These are phyloP conservation scores for Reticulitermes lucifugus DNA, from an alignment of 2,888 invertebrate genomes.

Conservation along the genomic window DNA sequence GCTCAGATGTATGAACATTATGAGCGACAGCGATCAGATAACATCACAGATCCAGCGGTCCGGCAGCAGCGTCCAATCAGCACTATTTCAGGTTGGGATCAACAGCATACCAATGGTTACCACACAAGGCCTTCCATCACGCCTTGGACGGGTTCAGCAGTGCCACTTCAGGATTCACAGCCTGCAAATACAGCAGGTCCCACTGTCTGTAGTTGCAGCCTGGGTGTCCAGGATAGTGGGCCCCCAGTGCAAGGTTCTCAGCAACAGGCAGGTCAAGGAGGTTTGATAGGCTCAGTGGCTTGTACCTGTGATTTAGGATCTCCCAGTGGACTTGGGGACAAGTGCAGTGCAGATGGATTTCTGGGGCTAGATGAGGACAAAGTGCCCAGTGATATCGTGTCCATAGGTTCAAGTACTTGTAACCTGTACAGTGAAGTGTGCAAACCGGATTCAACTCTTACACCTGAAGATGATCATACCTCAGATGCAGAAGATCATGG, in stretches of 20 bases:
- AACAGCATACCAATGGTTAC: slow-evolving; percentile 63
- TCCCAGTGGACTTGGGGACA: slow-evolving; percentile 37
- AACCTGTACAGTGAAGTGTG: slow-evolving; percentile 51
- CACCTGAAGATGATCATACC: slow-evolving; percentile 60
- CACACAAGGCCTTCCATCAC: slow-evolving; percentile 56
- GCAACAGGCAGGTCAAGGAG: slow-evolving; percentile 12
- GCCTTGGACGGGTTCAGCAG: slow-evolving; percentile 39
- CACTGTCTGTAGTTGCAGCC: slow-evolving; percentile 52
- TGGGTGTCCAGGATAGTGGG: slow-evolving; percentile 36
- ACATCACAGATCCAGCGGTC: slow-evolving; percentile 94
- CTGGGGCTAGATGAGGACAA: slow-evolving; percentile 47
- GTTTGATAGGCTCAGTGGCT: slow-evolving; percentile 25
- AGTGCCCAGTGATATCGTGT: slow-evolving; percentile 43
- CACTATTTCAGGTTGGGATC: slow-evolving; percentile 96
- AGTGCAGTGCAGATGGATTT: slow-evolving; percentile 41
- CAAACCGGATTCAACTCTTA: slow-evolving; percentile 46
- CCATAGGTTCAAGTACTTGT: slow-evolving; percentile 51
- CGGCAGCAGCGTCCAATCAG: slow-evolving; percentile 93
- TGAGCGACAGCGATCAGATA: slow-evolving; percentile 92
- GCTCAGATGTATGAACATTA: slow-evolving; percentile 98
- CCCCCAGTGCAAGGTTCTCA: slow-evolving; percentile 14
- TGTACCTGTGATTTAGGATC: slow-evolving; percentile 43
- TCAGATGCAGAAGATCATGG: slow-evolving; percentile 55
- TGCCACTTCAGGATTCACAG: slow-evolving; percentile 34
- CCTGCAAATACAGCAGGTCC: background rate